A percentile compares a stretch with the other conserved stretches of the same genome.
phyloP scores from a whole-genome alignment of 2,797 vertebrate genomes.

The Ciconia nigra region DNA sequence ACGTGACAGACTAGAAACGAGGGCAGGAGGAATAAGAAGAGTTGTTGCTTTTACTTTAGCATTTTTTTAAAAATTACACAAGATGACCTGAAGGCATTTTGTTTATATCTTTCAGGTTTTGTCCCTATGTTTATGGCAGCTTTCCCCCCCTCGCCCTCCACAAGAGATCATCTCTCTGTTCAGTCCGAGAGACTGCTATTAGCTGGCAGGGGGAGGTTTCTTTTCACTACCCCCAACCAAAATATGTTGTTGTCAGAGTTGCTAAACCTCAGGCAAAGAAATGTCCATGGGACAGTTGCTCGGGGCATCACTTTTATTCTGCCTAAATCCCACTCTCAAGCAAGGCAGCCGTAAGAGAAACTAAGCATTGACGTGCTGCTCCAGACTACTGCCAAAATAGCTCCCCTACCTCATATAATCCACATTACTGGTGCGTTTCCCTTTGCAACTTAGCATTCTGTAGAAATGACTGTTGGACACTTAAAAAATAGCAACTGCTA shows the following conservation, averaged over 20 bases:
- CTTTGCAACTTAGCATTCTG: neutral
- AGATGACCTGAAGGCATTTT: neutral
- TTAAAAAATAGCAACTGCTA: neutral
- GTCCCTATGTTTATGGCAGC: neutral
- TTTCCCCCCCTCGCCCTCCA: fast-evolving
- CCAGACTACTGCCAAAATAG: neutral
- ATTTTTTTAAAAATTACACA: neutral
- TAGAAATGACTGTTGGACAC: neutral
- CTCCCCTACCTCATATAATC: neutral
- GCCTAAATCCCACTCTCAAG: neutral
- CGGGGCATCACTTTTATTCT: neutral
- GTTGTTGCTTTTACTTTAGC: neutral
- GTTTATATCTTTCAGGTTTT: neutral
- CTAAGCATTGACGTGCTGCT: neutral
- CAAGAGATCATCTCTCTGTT: neutral
- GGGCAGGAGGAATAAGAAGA: neutral
- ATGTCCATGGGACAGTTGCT: neutral
- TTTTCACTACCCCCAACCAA: neutral
- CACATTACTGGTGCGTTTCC: neutral
- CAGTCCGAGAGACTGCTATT: neutral
- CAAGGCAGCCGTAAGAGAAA: neutral
- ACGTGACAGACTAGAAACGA: neutral
- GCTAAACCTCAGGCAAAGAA: neutral
- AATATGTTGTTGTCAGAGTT: neutral
- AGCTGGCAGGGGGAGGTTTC: neutral